Conservation (phyloP, 2,797 vertebrate genomes). For the Amphiprion clarkii region DNA sequence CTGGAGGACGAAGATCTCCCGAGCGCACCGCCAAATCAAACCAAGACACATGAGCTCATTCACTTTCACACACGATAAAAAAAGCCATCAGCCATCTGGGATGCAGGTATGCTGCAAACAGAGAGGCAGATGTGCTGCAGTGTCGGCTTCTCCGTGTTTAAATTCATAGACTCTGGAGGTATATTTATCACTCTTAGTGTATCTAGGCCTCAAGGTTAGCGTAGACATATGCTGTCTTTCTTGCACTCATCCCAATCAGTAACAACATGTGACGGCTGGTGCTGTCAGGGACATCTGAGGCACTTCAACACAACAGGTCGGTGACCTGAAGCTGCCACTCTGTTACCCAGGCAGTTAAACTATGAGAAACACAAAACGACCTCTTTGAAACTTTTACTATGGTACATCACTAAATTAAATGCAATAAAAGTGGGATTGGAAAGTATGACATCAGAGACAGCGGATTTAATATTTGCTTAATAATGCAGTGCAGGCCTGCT, state of each 20-base stretch:
- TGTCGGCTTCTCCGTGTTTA: constrained; percentile 1
- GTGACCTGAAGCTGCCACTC: constrained; percentile 40
- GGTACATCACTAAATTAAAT: background rate
- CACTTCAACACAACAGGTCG: constrained; percentile 36
- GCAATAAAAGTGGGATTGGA: constrained; percentile 33
- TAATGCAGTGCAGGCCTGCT: constrained; percentile 4
- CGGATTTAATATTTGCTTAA: constrained; percentile 33
- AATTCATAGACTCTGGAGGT: constrained; percentile 4
- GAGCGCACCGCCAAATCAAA: background rate
- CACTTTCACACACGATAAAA: constrained; percentile 23
- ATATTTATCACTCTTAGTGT: background rate
- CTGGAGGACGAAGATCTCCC: constrained; percentile 7
- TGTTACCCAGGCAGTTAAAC: background rate
- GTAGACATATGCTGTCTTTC: background rate
- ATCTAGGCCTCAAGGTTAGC: background rate
- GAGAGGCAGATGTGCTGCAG: constrained; percentile 27
- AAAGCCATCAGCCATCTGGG: constrained; percentile 29
- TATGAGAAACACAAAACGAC: background rate
- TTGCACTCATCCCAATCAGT: constrained; percentile 9
- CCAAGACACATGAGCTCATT: background rate
- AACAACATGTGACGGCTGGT: constrained; percentile 28
- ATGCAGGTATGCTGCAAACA: constrained; percentile 12
- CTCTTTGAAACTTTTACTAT: constrained; percentile 1
- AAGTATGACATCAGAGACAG: constrained; percentile 24
- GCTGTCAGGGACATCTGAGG: constrained; percentile 31